These are phyloP conservation scores for Sycophila texana DNA, from an alignment of 2,888 invertebrate genomes.

Conservation along the genomic window DNA sequence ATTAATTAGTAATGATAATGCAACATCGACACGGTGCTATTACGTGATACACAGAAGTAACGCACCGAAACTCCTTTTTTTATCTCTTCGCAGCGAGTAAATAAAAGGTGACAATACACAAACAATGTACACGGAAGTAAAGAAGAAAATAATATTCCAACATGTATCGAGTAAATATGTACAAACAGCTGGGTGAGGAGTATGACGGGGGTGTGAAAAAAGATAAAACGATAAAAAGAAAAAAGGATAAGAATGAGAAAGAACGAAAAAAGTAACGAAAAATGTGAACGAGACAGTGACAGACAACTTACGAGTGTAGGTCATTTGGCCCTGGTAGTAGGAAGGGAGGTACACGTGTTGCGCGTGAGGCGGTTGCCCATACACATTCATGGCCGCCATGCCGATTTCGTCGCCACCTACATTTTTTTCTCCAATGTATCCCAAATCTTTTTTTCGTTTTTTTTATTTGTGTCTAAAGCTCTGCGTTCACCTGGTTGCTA, in stretches of 20 bases:
- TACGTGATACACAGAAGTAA: not conserved
- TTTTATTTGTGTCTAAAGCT: conserved; percentile 46
- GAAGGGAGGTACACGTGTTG: conserved; percentile 89
- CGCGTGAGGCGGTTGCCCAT: conserved; percentile 85
- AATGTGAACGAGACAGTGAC: conserved; percentile 66
- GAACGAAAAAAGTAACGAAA: conserved; percentile 59
- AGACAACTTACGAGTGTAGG: conserved; percentile 86
- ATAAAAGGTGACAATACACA: conserved; percentile 4
- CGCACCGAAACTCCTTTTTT: not conserved
- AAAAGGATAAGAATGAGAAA: conserved; percentile 56
- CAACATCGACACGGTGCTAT: not conserved
- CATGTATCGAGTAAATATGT: not conserved
- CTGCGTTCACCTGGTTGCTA: conserved; percentile 67
- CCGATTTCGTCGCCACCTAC: conserved; percentile 75
- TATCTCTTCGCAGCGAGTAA: not conserved
- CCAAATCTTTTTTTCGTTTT: conserved; percentile 58
- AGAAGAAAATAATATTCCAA: not conserved
- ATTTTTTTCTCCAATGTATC: conserved; percentile 64
- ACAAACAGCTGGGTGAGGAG: too few relatives aligned
- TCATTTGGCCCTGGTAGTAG: conserved; percentile 88
- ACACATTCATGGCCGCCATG: conserved; percentile 79
- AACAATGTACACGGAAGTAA: conserved; percentile 12
- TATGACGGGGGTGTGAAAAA: not conserved
- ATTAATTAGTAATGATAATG: conserved; percentile 5
- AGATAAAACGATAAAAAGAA: conserved; percentile 3